Base-by-base conservation (phyloP, 2,113 vertebrate genomes). In the Rhadina sibilatrix region DNA sequence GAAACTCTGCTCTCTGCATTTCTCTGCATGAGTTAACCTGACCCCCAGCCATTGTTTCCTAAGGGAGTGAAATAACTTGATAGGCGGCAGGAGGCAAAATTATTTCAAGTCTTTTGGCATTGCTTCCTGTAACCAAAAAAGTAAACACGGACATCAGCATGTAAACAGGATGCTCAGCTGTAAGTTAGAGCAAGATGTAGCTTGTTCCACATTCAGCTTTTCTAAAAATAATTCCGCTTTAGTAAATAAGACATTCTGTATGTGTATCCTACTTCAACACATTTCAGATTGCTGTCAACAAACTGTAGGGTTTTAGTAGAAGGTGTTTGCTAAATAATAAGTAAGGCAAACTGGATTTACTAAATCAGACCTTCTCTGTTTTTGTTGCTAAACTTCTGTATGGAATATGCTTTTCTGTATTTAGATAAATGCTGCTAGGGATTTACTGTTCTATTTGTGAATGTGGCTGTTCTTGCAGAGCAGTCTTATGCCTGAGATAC, bases 291-390 rank as follows among this genome's bases (percentile, higher is more conserved):
- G 89, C 91, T 49, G n/a, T 94, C 94, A 96, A 96, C 91, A 95
- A 96, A 94, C 85, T 95, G 95, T 23, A 94, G 83, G 87, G 18
- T 94, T 94, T 94, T 83, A 94, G 93, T 83, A 10, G 95, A 96
- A 94, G 94, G 93, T 96, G 93, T 97, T 92, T 96, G 91, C 82
- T 95, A 96, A 95, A 97, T 95, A 95, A 96, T 66, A 95, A 96
- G 75, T 63, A 68, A 94, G 81, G 57, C 81, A 93, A 95, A 92
- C 60, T 91, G 87, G 90, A 77, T 95, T 96, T 94, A 81, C 57
- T 57, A 93, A 94, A 95, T 89, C 77, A 84, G 85, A 83, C 53
- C 57, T 83, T 25, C 81, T 80, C 92, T 92, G 89, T 21, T 94
- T 93, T 71, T 93, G 54, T 94, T 85, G 91, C 60, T 91, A 93